Percentiles rank a stretch among this genome's conserved stretches.
These are phyloP conservation scores for Ceratina australensis DNA, from an alignment of 1,140 invertebrate species.

Conservation along the genomic window DNA sequence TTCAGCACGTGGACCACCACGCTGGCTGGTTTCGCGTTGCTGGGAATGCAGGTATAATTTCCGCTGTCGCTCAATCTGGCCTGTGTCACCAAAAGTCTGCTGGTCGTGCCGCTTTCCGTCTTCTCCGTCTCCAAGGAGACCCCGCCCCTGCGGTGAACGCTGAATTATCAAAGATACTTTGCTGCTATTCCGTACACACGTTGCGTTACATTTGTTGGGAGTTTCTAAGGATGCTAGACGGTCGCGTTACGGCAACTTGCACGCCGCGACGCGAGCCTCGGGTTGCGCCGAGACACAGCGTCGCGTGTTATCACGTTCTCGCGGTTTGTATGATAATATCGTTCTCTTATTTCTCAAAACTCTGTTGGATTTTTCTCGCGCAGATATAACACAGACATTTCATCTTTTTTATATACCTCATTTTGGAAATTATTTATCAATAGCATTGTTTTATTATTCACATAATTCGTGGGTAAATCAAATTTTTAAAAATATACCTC, in stretches of 20 bases:
- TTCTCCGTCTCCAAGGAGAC: slow-evolving; percentile 95
- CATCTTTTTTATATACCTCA: no score
- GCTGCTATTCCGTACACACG: slow-evolving; percentile 47
- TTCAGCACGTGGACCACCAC: slow-evolving; percentile 94
- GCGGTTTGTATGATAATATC: no score
- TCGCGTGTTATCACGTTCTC: not conserved
- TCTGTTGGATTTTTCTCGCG: no score
- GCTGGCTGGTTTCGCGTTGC: slow-evolving; percentile 92
- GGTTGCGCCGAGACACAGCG: not conserved
- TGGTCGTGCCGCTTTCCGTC: slow-evolving; percentile 91
- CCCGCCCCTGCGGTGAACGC: slow-evolving; percentile 82
- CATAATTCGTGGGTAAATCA: no score
- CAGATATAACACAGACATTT: no score
- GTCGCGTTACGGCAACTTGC: not conserved
- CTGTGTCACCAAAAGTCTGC: slow-evolving; percentile 92
- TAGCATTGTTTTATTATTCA: no score
- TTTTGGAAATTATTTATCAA: no score
- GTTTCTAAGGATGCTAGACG: slow-evolving; percentile 23
- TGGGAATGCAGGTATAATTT: slow-evolving; percentile 93
- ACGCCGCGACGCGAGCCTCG: not conserved
- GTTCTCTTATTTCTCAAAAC: no score
- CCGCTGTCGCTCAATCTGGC: slow-evolving; percentile 92
- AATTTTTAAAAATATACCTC: no score
- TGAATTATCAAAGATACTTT: slow-evolving; percentile 77
- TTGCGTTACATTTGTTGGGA: slow-evolving; percentile 39